phyloP scores from a whole-genome alignment of 2,888 invertebrate genomes.

The Cheilosia pagana region DNA sequence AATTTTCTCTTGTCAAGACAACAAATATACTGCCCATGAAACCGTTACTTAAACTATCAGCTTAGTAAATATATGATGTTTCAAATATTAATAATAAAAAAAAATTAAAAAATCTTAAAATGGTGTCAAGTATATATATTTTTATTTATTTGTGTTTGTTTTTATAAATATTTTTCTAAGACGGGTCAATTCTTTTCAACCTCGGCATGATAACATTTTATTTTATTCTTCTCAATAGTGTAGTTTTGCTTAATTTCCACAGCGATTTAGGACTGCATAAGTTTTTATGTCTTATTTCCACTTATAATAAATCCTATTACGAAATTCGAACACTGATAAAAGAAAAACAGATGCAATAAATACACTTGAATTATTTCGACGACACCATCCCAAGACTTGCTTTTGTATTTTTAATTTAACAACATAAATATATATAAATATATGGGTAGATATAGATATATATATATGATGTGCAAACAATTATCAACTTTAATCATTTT shows the following conservation, averaged over 20 bases:
- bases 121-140: constrained; percentile 30
- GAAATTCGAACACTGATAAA: background rate
- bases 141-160: constrained; percentile 22
- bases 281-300: background rate
- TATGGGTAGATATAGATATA: background rate
- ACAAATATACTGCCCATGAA: no score
- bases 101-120: constrained; percentile 37
- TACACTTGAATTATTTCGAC: constrained; percentile 41
- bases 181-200: background rate
- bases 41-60: background rate
- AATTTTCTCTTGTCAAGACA: no score
- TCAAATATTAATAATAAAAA: background rate
- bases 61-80: background rate
- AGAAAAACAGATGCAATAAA: constrained; percentile 27
- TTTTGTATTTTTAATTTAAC: constrained; percentile 18
- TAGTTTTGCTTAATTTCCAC: constrained; percentile 4
- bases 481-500: constrained; percentile 58
- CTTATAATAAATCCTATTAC: constrained; percentile 13
- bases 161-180: constrained; percentile 3
- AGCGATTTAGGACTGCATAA: constrained; percentile 11
- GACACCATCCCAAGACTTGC: constrained; percentile 57
- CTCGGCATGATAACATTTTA: background rate
- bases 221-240: background rate
- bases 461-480: constrained; percentile 36
- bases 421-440: constrained; percentile 1